Evolutionary conservation across 2,888 invertebrate genomes (phyloP).

Genomic region (Julus scandinavius): DNA sequence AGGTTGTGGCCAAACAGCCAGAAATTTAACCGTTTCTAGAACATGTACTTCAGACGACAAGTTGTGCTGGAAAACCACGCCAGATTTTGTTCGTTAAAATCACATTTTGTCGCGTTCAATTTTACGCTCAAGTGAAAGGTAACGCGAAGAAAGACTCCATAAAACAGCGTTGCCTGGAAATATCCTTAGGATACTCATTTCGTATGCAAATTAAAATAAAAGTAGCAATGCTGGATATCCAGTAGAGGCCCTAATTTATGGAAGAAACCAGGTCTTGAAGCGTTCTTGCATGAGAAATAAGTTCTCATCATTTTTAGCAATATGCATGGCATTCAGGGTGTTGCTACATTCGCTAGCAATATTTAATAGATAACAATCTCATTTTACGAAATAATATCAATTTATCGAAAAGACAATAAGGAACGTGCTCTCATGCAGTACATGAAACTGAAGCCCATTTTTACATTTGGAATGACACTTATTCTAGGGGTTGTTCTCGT

Average conservation of each 20-base stretch:
- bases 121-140: not conserved
- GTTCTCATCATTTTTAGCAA: not conserved
- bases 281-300: not conserved
- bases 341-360: not conserved
- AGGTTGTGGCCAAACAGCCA: not conserved
- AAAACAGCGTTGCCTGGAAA: not conserved
- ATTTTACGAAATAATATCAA: not conserved
- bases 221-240: not conserved
- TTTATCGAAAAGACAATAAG: not conserved
- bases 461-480: too few species aligned
- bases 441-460: not conserved
- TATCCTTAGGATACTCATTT: not conserved
- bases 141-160: not conserved
- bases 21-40: not conserved
- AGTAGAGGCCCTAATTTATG: not conserved
- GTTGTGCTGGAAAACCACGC: not conserved
- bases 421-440: not conserved
- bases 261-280: not conserved
- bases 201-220: slow-evolving; percentile 16
- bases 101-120: slow-evolving; percentile 10
- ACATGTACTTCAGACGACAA: too few species aligned
- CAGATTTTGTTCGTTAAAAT: not conserved
- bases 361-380: slow-evolving; percentile 1
- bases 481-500: too few species aligned
- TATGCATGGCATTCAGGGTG: not conserved